These are phyloP conservation scores for Aphrophora alni DNA, from an alignment of 2,888 invertebrate species.

Conservation along the genomic window DNA sequence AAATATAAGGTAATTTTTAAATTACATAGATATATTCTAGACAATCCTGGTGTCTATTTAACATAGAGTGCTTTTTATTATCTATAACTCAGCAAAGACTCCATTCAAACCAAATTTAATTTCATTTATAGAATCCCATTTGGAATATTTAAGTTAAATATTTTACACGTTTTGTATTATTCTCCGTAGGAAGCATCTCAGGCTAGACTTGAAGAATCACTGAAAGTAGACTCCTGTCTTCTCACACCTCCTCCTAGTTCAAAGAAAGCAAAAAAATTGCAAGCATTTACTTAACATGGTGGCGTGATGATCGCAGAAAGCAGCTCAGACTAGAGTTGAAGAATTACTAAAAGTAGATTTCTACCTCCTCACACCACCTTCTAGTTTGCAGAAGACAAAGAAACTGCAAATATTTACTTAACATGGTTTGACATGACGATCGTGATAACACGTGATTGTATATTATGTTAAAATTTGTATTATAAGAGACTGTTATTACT, in stretches of 20 bases:
- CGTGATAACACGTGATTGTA: background rate
- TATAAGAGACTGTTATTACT: background rate
- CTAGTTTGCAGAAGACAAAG: slow-evolving; percentile 56
- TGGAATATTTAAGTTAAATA: no score
- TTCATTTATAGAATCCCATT: no score
- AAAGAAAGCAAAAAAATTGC: slow-evolving; percentile 52
- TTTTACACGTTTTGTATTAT: background rate
- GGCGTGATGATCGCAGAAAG: background rate
- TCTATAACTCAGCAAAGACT: no score
- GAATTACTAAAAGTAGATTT: slow-evolving; percentile 2
- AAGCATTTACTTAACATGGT: background rate
- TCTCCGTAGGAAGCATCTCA: background rate
- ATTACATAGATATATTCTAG: no score
- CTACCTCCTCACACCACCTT: slow-evolving; percentile 56
- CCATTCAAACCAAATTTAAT: no score
- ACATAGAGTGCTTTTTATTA: no score
- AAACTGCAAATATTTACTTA: background rate
- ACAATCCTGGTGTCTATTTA: no score
- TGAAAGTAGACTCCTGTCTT: slow-evolving; percentile 32
- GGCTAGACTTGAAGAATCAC: background rate
- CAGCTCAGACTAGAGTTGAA: background rate
- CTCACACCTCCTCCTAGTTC: slow-evolving; percentile 58
- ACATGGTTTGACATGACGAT: background rate
- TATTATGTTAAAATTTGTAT: background rate
- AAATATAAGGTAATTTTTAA: no score